phyloP scores from a whole-genome alignment of 2,113 vertebrate genomes.

The Tyto alba region DNA sequence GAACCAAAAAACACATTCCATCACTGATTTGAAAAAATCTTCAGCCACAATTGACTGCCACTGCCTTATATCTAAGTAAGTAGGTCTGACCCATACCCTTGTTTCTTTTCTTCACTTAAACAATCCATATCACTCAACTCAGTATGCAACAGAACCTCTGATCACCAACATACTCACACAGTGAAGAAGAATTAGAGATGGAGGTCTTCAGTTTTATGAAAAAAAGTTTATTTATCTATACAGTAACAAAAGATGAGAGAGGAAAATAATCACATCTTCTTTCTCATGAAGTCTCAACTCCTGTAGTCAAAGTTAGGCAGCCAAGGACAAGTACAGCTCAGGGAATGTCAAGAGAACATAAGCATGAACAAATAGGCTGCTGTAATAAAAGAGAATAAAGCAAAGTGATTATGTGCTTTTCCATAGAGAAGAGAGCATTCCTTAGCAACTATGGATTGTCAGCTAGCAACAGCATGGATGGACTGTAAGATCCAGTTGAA shows the following conservation, averaged over 20 bases:
- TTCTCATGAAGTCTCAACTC: background rate
- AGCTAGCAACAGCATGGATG: background rate
- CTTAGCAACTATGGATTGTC: background rate
- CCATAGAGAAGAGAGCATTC: background rate
- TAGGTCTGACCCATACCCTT: background rate
- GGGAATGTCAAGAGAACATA: background rate
- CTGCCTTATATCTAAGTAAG: background rate
- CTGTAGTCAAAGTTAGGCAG: background rate
- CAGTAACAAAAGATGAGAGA: background rate
- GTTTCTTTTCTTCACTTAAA: background rate
- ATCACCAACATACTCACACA: background rate
- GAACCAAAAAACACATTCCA: background rate
- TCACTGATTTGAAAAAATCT: background rate
- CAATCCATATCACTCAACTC: background rate
- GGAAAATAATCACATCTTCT: background rate
- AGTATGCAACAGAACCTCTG: background rate
- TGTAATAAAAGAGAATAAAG: slow-evolving; percentile 23
- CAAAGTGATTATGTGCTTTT: background rate
- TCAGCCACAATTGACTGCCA: background rate
- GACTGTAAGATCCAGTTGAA: background rate
- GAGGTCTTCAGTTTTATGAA: background rate
- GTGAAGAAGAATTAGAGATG: background rate
- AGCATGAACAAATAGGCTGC: background rate
- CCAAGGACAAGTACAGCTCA: background rate
- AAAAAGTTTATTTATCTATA: background rate